Evolutionary conservation across 2,113 vertebrate genomes (phyloP).

Genomic region (Callionymus lyra): DNA sequence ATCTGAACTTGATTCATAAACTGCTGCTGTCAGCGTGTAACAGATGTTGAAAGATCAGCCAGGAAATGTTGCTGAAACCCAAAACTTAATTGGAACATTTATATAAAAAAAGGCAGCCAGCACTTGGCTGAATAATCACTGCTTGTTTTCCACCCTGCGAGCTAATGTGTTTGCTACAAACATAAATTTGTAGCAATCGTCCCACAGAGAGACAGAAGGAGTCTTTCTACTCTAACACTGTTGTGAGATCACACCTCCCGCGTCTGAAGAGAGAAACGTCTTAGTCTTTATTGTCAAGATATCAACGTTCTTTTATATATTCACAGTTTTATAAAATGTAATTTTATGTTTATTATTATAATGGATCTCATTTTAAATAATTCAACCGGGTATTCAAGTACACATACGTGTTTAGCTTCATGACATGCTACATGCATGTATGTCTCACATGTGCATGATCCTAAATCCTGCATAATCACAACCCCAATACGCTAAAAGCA

Average conservation of each 20-base stretch:
- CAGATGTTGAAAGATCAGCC: constrained; percentile 3
- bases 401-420: too few relatives aligned
- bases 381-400: too few relatives aligned
- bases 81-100: constrained; percentile 39
- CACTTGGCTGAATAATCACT: constrained; percentile 21
- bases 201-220: constrained; percentile 17
- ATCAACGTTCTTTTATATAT: too few relatives aligned
- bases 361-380: too few relatives aligned
- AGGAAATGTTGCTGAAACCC: constrained; percentile 19
- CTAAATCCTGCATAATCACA: constrained; percentile 40
- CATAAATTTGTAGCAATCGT: constrained; percentile 31
- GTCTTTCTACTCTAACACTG: neutral
- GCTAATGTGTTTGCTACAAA: constrained; percentile 27
- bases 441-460: constrained; percentile 14
- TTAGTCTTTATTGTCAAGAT: too few relatives aligned
- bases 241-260: too few relatives aligned
- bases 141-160: constrained; percentile 31
- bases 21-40: constrained; percentile 24
- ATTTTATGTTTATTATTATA: too few relatives aligned
- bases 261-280: too few relatives aligned
- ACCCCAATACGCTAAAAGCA: constrained; percentile 28
- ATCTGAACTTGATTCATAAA: constrained; percentile 26
- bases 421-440: too few relatives aligned
- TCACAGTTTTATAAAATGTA: too few relatives aligned
- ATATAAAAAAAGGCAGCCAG: constrained; percentile 26